Evolutionary conservation across 1,140 invertebrate species (phyloP).

Genomic region (Caenorhabditis briggsae): DNA sequence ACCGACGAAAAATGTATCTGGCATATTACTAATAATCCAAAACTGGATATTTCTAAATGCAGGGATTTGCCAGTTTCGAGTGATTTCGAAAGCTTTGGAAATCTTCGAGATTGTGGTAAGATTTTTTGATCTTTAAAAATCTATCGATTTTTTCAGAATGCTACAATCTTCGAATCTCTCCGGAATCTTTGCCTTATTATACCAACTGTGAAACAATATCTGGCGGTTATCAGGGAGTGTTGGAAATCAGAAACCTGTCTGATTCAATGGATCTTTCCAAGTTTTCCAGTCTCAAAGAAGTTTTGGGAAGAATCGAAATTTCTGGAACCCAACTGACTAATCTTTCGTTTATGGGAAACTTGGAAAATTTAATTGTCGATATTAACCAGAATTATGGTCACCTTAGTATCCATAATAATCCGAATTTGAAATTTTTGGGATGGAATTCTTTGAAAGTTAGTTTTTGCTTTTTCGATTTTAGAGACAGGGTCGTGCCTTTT

Average conservation of each 20-base stretch:
- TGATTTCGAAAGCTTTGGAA: too few species aligned
- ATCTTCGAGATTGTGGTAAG: too few species aligned
- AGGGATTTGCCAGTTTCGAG: too few species aligned
- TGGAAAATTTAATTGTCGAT: not conserved
- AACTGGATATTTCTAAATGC: too few species aligned
- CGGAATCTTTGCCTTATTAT: not conserved
- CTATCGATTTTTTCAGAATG: not conserved
- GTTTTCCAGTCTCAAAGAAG: not conserved
- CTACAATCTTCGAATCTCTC: not conserved
- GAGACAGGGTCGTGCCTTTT: too few species aligned
- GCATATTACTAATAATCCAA: too few species aligned
- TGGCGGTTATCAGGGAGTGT: not conserved
- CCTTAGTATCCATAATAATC: not conserved
- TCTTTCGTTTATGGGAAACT: not conserved
- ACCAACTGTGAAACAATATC: not conserved
- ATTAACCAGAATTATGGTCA: not conserved
- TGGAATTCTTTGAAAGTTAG: constrained; percentile 1
- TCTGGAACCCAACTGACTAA: not conserved
- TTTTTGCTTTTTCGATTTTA: not conserved
- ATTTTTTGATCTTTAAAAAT: too few species aligned
- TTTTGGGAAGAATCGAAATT: not conserved
- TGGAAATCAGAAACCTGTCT: not conserved
- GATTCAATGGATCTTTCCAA: constrained; percentile 8
- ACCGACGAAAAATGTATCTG: too few species aligned
- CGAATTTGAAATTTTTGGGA: not conserved